Conservation (phyloP, 2,113 vertebrate genomes). For the Dascyllus trimaculatus region DNA sequence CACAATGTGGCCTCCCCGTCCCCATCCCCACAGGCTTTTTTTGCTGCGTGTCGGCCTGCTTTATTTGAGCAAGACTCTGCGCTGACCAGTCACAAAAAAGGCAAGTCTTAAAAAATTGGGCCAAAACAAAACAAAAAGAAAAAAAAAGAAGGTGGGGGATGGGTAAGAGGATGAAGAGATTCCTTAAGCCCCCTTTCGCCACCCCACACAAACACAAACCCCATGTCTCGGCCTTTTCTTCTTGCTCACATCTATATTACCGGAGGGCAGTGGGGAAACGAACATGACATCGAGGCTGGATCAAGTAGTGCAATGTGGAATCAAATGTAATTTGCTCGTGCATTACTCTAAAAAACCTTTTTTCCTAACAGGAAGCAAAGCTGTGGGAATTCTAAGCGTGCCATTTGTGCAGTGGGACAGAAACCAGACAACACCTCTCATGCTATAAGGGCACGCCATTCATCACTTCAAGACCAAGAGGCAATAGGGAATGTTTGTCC, state of each 20-base stretch:
- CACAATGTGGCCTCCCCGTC: constrained; percentile 76
- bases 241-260: constrained; percentile 58
- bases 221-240: constrained; percentile 8
- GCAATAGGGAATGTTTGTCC: constrained; percentile 61
- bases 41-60: constrained; percentile 69
- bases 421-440: constrained; percentile 67
- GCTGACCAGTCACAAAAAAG: constrained; percentile 83
- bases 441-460: constrained; percentile 51
- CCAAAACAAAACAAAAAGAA: constrained; percentile 41
- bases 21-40: constrained; percentile 78
- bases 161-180: constrained; percentile 71
- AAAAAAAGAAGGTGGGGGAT: constrained; percentile 51
- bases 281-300: constrained; percentile 1
- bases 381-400: constrained; percentile 36
- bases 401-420: constrained; percentile 49
- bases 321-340: constrained; percentile 23
- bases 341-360: constrained; percentile 24
- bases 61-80: constrained; percentile 78
- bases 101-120: constrained; percentile 81
- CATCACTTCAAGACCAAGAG: constrained; percentile 47
- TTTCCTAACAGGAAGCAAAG: constrained; percentile 37
- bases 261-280: constrained; percentile 13
- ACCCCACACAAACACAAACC: constrained; percentile 56
- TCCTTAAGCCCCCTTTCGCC: constrained; percentile 53
- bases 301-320: background rate